Evolutionary conservation across 2,888 invertebrate genomes (phyloP).

Genomic region (Serripes groenlandicus): DNA sequence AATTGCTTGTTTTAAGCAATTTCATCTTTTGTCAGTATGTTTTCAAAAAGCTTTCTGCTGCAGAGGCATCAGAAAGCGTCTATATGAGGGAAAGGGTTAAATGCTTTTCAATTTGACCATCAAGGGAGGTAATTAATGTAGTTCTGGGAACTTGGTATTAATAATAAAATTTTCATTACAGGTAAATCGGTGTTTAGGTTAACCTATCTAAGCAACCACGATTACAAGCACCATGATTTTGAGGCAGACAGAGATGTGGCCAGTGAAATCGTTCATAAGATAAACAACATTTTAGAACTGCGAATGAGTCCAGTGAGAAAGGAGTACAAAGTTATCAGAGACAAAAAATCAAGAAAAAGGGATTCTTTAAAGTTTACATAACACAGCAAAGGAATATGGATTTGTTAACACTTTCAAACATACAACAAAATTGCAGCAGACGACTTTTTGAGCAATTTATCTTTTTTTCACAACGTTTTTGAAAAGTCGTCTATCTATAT

Average conservation of each 20-base stretch:
- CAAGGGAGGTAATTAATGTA: too few relatives aligned
- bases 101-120: too few relatives aligned
- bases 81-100: too few relatives aligned
- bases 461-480: neutral
- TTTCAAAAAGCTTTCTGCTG: too few relatives aligned
- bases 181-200: slow-evolving; percentile 91
- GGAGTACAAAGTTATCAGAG: slow-evolving; percentile 93
- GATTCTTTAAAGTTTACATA: slow-evolving; percentile 71
- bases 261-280: slow-evolving; percentile 94
- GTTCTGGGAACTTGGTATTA: neutral
- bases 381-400: neutral
- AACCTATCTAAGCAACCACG: slow-evolving; percentile 88
- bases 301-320: slow-evolving; percentile 92
- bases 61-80: too few relatives aligned
- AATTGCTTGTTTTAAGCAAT: too few relatives aligned
- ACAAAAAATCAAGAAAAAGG: slow-evolving; percentile 88
- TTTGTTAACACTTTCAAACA: neutral
- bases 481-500: neutral
- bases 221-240: slow-evolving; percentile 94
- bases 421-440: neutral
- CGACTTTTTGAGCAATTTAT: neutral
- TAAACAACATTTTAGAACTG: slow-evolving; percentile 94
- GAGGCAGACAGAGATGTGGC: slow-evolving; percentile 93
- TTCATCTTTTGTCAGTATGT: too few relatives aligned
- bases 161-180: slow-evolving; percentile 43